Conservation (phyloP, 2,797 vertebrate genomes). For the Alauda arvensis region DNA sequence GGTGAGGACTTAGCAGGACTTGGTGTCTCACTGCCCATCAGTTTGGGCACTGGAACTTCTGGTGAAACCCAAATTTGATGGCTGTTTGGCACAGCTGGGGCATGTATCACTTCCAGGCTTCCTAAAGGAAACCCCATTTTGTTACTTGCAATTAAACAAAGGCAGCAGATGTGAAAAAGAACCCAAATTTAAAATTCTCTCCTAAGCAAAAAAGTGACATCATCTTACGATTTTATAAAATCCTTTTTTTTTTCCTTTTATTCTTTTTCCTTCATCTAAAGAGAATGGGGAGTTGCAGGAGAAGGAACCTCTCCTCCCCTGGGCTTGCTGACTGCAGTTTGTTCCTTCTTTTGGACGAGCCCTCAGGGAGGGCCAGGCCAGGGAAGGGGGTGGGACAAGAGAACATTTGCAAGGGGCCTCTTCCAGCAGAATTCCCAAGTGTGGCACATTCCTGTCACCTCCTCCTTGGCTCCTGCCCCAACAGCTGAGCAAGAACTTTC, state of each 20-base stretch:
- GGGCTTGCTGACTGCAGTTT: background rate
- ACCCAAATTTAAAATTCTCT: background rate
- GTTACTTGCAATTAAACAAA: background rate
- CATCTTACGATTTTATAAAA: background rate
- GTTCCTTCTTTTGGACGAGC: background rate
- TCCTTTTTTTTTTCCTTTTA: rapidly evolving
- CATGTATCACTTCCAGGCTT: background rate
- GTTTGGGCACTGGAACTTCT: background rate
- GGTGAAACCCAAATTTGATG: background rate
- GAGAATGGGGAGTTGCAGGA: rapidly evolving
- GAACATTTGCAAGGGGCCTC: background rate
- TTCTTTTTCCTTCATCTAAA: background rate
- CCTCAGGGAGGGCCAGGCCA: background rate
- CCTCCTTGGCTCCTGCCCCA: background rate
- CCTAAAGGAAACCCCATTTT: background rate
- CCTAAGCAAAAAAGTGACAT: background rate
- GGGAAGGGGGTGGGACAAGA: background rate
- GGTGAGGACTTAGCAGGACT: background rate
- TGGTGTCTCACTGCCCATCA: background rate
- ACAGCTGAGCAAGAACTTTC: background rate
- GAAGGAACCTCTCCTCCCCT: background rate
- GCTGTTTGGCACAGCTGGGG: background rate
- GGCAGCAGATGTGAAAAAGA: background rate
- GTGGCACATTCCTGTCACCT: background rate
- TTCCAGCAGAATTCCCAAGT: background rate